Conservation (phyloP, 2,797 vertebrate species). For the Neostethus bicornis region DNA sequence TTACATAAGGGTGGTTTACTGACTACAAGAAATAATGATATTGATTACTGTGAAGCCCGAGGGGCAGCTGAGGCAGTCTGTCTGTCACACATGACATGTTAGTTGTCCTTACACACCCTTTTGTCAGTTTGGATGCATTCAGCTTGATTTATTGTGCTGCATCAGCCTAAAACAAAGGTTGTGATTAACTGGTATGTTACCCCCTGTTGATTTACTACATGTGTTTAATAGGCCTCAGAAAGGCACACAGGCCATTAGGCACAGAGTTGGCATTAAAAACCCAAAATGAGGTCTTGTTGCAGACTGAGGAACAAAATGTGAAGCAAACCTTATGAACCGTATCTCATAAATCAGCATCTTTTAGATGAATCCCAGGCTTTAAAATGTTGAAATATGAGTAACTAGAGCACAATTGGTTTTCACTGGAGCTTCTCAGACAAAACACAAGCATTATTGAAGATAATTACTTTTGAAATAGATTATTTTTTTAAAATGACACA, state of each 20-base stretch:
- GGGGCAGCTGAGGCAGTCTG: conserved; percentile 20
- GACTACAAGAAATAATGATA: conserved; percentile 30
- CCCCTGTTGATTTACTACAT: conserved; percentile 61
- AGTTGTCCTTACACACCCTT: conserved; percentile 35
- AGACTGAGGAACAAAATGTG: conserved; percentile 21
- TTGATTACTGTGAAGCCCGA: conserved; percentile 44
- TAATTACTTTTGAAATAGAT: conserved; percentile 33
- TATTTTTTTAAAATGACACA: conserved; percentile 21
- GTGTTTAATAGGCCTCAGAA: conserved; percentile 55
- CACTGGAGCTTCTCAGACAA: conserved; percentile 6
- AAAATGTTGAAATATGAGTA: conserved; percentile 17
- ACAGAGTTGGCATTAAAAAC: conserved; percentile 52
- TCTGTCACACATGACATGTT: conserved; percentile 35
- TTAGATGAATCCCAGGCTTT: conserved; percentile 36
- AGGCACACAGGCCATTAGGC: conserved; percentile 60
- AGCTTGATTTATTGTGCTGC: conserved; percentile 48
- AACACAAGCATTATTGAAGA: conserved; percentile 27
- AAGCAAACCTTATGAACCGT: conserved; percentile 32
- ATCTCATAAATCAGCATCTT: conserved; percentile 48
- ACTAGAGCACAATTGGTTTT: conserved; percentile 5
- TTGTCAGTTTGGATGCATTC: conserved; percentile 43
- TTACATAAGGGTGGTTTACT: conserved; percentile 22
- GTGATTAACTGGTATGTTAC: conserved; percentile 63
- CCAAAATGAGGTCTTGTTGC: conserved; percentile 38
- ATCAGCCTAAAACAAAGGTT: conserved; percentile 41